A percentile compares a stretch with the other conserved stretches of the same genome.
Evolutionary conservation across 2,888 invertebrate species (phyloP).

Genomic region (Zaprionus bogoriensis): DNA sequence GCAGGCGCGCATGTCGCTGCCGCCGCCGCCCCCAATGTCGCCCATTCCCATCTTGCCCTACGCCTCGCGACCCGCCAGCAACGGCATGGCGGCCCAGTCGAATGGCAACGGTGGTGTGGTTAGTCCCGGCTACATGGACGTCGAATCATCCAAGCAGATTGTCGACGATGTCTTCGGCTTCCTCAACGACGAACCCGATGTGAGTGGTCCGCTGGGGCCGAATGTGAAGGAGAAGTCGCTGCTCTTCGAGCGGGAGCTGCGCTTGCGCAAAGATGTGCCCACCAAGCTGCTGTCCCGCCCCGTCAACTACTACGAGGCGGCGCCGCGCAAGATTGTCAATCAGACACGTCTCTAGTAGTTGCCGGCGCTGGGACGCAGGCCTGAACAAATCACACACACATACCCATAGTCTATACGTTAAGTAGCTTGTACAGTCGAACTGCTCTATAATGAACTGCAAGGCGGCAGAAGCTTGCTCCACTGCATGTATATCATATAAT

Average conservation of each 20-base stretch:
- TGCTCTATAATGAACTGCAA: neutral
- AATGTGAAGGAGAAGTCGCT: slow-evolving; percentile 83
- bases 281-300: slow-evolving; percentile 82
- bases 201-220: slow-evolving; percentile 81
- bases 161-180: slow-evolving; percentile 88
- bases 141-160: slow-evolving; percentile 85
- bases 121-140: slow-evolving; percentile 70
- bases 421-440: slow-evolving; percentile 24
- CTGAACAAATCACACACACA: slow-evolving; percentile 59
- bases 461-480: no score
- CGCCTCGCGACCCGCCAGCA: slow-evolving; percentile 27
- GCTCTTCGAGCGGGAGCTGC: slow-evolving; percentile 81
- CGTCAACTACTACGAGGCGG: slow-evolving; percentile 80
- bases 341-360: slow-evolving; percentile 74
- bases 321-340: slow-evolving; percentile 63
- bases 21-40: slow-evolving; percentile 47
- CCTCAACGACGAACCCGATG: slow-evolving; percentile 84
- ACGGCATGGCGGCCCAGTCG: slow-evolving; percentile 3
- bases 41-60: slow-evolving; percentile 16
- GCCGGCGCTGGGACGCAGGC: slow-evolving; percentile 33
- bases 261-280: slow-evolving; percentile 80
- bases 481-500: neutral
- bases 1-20: slow-evolving; percentile 56
- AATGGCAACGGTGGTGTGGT: slow-evolving; percentile 54
- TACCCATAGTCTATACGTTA: slow-evolving; percentile 12